Conservation (phyloP, 2,113 vertebrate species). For the Labeo rohita region DNA sequence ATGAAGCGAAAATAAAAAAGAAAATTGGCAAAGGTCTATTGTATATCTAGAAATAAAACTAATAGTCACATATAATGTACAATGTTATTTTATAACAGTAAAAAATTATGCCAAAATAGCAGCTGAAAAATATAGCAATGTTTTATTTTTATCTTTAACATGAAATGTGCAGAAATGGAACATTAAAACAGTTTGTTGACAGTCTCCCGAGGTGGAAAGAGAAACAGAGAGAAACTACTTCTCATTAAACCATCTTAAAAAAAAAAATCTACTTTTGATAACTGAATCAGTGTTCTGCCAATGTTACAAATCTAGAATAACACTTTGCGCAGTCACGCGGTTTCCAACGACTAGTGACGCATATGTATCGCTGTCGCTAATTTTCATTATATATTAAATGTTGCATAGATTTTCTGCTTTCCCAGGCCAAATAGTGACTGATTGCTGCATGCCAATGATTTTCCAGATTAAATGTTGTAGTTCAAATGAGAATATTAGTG, state of each 20-base stretch:
- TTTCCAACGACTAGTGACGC: constrained; percentile 1
- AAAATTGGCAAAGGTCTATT: not conserved
- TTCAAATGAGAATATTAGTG: constrained; percentile 18
- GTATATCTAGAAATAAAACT: not conserved
- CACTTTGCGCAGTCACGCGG: not conserved
- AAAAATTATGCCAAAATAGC: not conserved
- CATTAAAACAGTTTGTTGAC: not conserved
- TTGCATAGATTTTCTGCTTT: not conserved
- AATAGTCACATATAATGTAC: not conserved
- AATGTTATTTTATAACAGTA: not conserved
- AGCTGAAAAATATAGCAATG: not conserved
- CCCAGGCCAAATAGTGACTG: not conserved
- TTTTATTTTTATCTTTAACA: constrained; percentile 1
- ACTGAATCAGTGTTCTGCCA: not conserved
- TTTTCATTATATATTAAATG: not conserved
- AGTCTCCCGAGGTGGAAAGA: not conserved
- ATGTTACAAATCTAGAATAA: not conserved
- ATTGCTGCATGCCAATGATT: not conserved
- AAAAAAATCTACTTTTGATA: not conserved
- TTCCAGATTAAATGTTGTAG: not conserved
- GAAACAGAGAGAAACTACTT: not conserved
- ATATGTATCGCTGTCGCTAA: not conserved
- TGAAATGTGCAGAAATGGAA: not conserved
- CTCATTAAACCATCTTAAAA: not conserved
- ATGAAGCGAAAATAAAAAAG: not conserved